Percentiles rank a stretch among this genome's conserved stretches.
These are phyloP conservation scores for Lasioglossum baleicum DNA, from an alignment of 1,140 invertebrate genomes.

Conservation along the genomic window DNA sequence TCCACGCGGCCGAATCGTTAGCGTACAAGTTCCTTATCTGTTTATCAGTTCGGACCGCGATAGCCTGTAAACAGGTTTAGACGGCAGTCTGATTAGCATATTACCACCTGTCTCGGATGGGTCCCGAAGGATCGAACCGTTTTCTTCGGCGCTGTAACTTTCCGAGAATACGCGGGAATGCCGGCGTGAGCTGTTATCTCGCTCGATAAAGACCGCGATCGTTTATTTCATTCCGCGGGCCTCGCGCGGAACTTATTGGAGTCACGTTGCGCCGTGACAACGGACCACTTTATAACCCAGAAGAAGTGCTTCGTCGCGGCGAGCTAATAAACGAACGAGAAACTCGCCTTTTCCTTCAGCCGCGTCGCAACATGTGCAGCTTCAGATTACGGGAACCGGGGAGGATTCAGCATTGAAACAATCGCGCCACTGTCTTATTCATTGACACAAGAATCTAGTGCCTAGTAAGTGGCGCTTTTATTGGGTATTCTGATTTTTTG, in stretches of 20 bases:
- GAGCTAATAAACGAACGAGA: background rate
- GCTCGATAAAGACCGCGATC: slow-evolving; percentile 26
- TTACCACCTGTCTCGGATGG: slow-evolving; percentile 54
- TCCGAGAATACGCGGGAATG: slow-evolving; percentile 9
- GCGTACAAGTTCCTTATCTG: slow-evolving; percentile 43
- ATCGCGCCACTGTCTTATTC: no score
- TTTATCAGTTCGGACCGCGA: slow-evolving; percentile 55
- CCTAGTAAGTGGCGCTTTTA: no score
- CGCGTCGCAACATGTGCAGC: background rate
- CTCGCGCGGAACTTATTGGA: slow-evolving; percentile 42
- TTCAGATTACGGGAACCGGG: slow-evolving; percentile 5
- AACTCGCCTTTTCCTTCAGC: background rate
- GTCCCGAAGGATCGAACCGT: slow-evolving; percentile 5
- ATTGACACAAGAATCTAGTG: no score
- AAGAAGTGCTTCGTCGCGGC: slow-evolving; percentile 1
- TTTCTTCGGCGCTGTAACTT: slow-evolving; percentile 41
- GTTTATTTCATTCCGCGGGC: slow-evolving; percentile 41
- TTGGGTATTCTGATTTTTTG: no score
- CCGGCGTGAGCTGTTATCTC: slow-evolving; percentile 27
- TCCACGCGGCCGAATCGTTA: slow-evolving; percentile 17
- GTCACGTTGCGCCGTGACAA: background rate
- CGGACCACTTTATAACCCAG: slow-evolving; percentile 10
- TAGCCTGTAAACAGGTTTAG: slow-evolving; percentile 57
- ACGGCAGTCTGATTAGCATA: slow-evolving; percentile 56
- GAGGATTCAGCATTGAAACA: slow-evolving; percentile 31